phyloP scores from a whole-genome alignment of 2,888 invertebrate genomes.

The Merodon equestris region DNA sequence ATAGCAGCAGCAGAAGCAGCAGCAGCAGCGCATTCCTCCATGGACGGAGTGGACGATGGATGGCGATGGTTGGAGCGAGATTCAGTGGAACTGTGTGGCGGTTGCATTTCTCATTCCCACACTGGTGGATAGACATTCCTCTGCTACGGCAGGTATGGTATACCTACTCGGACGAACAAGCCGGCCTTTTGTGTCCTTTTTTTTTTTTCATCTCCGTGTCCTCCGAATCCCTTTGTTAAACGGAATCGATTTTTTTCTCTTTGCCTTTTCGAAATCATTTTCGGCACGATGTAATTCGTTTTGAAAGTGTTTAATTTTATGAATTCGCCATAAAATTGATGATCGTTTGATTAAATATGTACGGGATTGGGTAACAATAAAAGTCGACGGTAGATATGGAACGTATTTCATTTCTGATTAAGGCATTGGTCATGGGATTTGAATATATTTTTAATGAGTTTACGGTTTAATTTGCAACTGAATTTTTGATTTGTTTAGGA shows the following conservation, averaged over 20 bases:
- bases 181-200: conserved; percentile 12
- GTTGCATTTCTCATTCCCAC: conserved; percentile 56
- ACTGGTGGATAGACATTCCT: conserved; percentile 40
- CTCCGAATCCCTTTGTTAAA: conserved; percentile 29
- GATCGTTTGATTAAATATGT: conserved; percentile 1
- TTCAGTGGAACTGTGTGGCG: conserved; percentile 14
- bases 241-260: conserved; percentile 10
- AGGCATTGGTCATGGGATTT: too few species aligned
- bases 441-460: too few species aligned
- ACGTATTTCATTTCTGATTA: too few species aligned
- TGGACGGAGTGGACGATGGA: background rate
- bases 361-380: too few species aligned
- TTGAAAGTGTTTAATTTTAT: conserved; percentile 10
- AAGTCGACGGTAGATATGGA: too few species aligned
- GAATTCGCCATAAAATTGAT: conserved; percentile 1
- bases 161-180: background rate
- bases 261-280: conserved; percentile 40
- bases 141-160: background rate
- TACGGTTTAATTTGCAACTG: too few species aligned
- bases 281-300: conserved; percentile 52
- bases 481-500: too few species aligned
- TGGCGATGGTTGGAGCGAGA: background rate
- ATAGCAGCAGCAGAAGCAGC: conserved; percentile 38
- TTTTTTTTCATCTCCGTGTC: conserved; percentile 4
- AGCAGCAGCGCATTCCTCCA: conserved; percentile 32